These are phyloP conservation scores for Campodea augens DNA, from an alignment of 1,140 invertebrate species.

Conservation along the genomic window DNA sequence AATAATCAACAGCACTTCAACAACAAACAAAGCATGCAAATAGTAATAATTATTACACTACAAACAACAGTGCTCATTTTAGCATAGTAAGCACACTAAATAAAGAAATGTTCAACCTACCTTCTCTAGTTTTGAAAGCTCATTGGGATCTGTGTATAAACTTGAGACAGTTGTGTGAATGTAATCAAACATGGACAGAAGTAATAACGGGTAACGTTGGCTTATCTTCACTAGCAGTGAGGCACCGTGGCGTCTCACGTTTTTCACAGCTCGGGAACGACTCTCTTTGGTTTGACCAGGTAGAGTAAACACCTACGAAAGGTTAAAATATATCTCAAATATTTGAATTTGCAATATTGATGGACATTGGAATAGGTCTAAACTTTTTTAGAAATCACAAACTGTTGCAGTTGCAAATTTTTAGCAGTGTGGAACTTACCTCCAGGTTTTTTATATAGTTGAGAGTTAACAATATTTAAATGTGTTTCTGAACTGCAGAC, in stretches of 20 bases:
- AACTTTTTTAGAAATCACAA: too few species aligned
- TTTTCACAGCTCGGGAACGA: slow-evolving; percentile 52
- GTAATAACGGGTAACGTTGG: slow-evolving; percentile 58
- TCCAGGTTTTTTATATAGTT: too few species aligned
- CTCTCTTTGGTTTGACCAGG: slow-evolving; percentile 38
- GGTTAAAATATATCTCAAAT: too few species aligned
- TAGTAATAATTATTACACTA: slow-evolving; percentile 2
- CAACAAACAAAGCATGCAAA: slow-evolving; percentile 11
- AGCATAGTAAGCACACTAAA: not conserved
- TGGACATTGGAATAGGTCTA: too few species aligned
- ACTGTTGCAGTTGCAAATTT: too few species aligned
- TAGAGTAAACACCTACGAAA: slow-evolving; percentile 48
- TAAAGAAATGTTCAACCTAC: slow-evolving; percentile 15
- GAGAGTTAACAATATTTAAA: too few species aligned
- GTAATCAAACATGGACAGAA: slow-evolving; percentile 70
- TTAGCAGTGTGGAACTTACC: too few species aligned
- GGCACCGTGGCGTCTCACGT: slow-evolving; percentile 68
- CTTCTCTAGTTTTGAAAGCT: slow-evolving; percentile 63
- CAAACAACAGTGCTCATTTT: not conserved
- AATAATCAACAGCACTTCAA: not conserved
- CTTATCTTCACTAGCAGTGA: slow-evolving; percentile 76
- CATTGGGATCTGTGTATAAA: slow-evolving; percentile 38
- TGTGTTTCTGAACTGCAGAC: too few species aligned
- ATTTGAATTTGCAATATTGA: too few species aligned
- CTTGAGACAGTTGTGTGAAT: slow-evolving; percentile 51